Base-by-base conservation (phyloP, 2,113 vertebrate species). In the Nycticorax nycticorax region DNA sequence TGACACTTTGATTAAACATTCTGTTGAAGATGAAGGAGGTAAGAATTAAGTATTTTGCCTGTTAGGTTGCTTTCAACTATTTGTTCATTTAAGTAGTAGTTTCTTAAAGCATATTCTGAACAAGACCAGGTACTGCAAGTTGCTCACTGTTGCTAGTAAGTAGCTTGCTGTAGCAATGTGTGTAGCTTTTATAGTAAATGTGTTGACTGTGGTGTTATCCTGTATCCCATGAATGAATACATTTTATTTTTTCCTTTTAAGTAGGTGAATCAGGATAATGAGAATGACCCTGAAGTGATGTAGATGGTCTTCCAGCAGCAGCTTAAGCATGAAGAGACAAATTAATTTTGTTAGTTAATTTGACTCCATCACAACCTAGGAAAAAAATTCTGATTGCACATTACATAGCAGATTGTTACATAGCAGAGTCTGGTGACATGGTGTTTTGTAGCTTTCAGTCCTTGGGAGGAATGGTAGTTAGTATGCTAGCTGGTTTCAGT, bases 1-100 rank as follows among this genome's bases (percentile, higher is more conserved):
- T 97, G 99, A 99, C 95, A 99, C 99, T 67, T 98, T 99, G 76
- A 98, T 99, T 73, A 99, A 98, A 52, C 98, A 99, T 84, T 98
- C 97, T 30, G 8, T 90, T 79, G 95, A 89, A 96, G 95, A 95
- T 56, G 94, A 43, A 43, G 41, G 93, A 93, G 98, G 98, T 98
- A 97, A 98, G 94, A 93, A 50, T 74, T 17, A 17, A 57, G 8
- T 71, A 35, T 79, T 62, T 72, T 71, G 3, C 27, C 12, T 80
- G 3, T 76, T 74, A 57, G 14, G 4, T 75, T 79, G 24, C 1
- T 59, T 88, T 89, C 91, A 74, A 23, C 8, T 76, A 4, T 28
- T 79, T 69, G 12, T 41, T 69, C 4, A 10, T 75, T 81, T 72
- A 55, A 62, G 9, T 14, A 20, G 6, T 22, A 52, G 10, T 84